Evolutionary conservation across 2,113 vertebrate genomes (phyloP).

Genomic region (Eclectus roratus): DNA sequence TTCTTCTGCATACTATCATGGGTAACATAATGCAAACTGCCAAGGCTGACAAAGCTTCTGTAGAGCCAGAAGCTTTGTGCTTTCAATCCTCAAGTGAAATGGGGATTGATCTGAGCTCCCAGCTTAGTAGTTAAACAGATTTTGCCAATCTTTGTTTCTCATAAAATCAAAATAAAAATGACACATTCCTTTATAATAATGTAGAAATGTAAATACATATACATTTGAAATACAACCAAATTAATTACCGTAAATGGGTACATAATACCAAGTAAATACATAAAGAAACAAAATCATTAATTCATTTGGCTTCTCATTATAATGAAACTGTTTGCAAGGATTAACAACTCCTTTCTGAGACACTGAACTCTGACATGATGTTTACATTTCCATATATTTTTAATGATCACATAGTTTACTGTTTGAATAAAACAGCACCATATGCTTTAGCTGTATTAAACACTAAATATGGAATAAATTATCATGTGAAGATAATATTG

Average conservation of each 20-base stretch:
- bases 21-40: conserved; percentile 44
- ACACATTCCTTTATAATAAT: neutral
- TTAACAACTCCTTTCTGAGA: conserved; percentile 39
- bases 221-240: neutral
- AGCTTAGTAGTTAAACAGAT: conserved; percentile 8
- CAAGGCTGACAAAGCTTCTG: conserved; percentile 44
- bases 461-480: conserved; percentile 41
- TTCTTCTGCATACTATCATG: conserved; percentile 23
- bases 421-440: conserved; percentile 30
- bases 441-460: neutral
- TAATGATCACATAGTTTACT: conserved; percentile 36
- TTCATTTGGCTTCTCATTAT: neutral
- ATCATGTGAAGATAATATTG: conserved; percentile 1
- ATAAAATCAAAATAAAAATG: conserved; percentile 21
- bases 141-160: conserved; percentile 23
- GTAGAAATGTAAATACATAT: neutral
- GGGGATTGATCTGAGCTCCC: neutral
- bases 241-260: conserved; percentile 33
- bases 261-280: conserved; percentile 16
- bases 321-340: conserved; percentile 10
- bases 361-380: conserved; percentile 8
- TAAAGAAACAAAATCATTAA: conserved; percentile 30
- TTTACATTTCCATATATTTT: conserved; percentile 59
- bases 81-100: conserved; percentile 1
- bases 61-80: conserved; percentile 30